Evolutionary conservation across 2,797 vertebrate species (phyloP).

Genomic region (Eupleurogrammus muticus): DNA sequence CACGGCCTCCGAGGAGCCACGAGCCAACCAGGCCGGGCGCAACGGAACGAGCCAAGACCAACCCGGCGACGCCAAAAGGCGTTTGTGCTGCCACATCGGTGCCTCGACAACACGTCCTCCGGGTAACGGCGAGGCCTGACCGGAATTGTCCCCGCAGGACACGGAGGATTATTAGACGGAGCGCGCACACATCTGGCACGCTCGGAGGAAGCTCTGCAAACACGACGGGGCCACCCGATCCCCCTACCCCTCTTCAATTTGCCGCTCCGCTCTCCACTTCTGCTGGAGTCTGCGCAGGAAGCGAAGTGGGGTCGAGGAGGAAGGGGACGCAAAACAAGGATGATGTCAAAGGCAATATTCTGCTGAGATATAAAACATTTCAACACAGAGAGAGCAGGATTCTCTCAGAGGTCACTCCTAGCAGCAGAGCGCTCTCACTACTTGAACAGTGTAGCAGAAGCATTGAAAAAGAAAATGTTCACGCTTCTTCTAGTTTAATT

Average conservation of each 20-base stretch:
- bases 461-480: constrained; percentile 3
- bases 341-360: constrained; percentile 74
- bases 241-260: constrained; percentile 81
- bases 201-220: constrained; percentile 71
- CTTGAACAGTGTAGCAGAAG: not conserved
- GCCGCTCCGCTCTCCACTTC: constrained; percentile 79
- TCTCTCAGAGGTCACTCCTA: constrained; percentile 44
- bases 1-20: constrained; percentile 62
- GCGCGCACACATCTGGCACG: constrained; percentile 70
- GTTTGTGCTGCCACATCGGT: constrained; percentile 37
- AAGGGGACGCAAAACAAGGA: constrained; percentile 68
- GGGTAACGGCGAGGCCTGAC: constrained; percentile 49
- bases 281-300: constrained; percentile 69
- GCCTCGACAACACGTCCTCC: constrained; percentile 47
- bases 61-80: constrained; percentile 54
- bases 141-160: constrained; percentile 60
- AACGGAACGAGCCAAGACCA: constrained; percentile 52
- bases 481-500: not conserved
- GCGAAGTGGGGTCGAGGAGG: constrained; percentile 61
- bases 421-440: constrained; percentile 42
- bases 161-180: constrained; percentile 52
- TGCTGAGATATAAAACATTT: constrained; percentile 64
- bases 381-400: constrained; percentile 54
- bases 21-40: constrained; percentile 45
- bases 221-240: constrained; percentile 79